Conservation (phyloP, 2,113 vertebrate genomes). For the Dromaius novaehollandiae region DNA sequence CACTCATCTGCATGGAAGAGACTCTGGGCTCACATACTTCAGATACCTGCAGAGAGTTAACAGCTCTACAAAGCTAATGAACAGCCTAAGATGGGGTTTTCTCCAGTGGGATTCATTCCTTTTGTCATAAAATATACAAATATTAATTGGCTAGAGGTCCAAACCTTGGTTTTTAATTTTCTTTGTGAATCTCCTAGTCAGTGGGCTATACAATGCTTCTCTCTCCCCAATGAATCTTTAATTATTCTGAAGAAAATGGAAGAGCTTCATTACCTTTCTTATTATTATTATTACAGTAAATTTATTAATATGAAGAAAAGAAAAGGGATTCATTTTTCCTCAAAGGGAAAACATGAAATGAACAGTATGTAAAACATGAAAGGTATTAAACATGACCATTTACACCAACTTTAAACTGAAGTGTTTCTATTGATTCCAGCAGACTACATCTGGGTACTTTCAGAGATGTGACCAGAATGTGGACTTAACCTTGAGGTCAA, state of each 20-base stretch:
- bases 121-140: neutral
- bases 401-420: neutral
- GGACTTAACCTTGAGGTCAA: neutral
- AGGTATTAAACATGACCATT: neutral
- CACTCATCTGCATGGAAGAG: neutral
- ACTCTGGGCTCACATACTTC: neutral
- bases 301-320: neutral
- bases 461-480: neutral
- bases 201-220: neutral
- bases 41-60: neutral
- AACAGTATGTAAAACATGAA: neutral
- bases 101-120: neutral
- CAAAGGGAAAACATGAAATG: conserved; percentile 6
- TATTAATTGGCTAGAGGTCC: conserved; percentile 39
- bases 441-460: neutral
- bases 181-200: neutral
- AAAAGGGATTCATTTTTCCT: neutral
- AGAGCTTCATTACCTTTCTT: neutral
- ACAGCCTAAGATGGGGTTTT: neutral
- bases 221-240: neutral
- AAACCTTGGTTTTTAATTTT: conserved; percentile 5
- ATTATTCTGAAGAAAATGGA: conserved; percentile 33
- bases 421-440: neutral
- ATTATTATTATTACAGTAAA: conserved; percentile 10
- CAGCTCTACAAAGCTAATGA: neutral